Evolutionary conservation across 2,797 vertebrate genomes (phyloP), one percentile per base, ranked within the genome.

Genomic region (Hafferia zeledoni): DNA sequence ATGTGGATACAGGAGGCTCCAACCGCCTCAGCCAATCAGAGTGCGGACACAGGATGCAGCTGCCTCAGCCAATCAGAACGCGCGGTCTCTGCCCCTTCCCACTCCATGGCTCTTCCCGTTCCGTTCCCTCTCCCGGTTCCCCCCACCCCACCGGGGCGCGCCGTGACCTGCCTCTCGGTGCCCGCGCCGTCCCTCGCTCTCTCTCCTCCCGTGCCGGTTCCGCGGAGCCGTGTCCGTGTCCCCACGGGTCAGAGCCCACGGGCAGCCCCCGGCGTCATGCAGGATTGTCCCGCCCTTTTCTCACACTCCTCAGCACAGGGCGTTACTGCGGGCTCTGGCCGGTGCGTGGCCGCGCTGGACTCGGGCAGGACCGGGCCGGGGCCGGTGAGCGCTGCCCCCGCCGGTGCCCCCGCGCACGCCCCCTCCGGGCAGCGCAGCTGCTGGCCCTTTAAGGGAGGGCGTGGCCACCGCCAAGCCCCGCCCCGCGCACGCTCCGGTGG

Each of bases 391-490:
- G 31, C 52, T 46, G 46, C 8, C 46, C 50, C n/a, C 20, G 44
- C 57, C 64, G 50, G 35, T 30, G 52, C 24, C 19, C 65, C 9
- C 28, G 24, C 30, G 14, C 68, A 22, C 52, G 60, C n/a, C 68
- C 39, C n/a, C 55, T 39, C 25, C 17, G 60, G 24, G 30, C 39
- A 10, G 16, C 17, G 9, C n/a, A 14, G 19, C 3, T 7, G 17
- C n/a, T 22, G 44, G 28, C 37, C 17, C 79, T 57, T 83, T 89
- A 70, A 64, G 14, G 16, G 24, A 5, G 37, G 79, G 79, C 57
- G 79, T 15, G 57, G 8, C 8, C 37, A 25, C 0, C 6, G 0
- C 4, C 2, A 0, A 10, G 17, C 20, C 20, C 13, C 44, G n/a
- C 56, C 43, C 59, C 17, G 43, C 9, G 7, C 1, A 27, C 4